These are phyloP conservation scores for Orius laevigatus DNA, from an alignment of 1,140 invertebrate genomes.

Conservation along the genomic window DNA sequence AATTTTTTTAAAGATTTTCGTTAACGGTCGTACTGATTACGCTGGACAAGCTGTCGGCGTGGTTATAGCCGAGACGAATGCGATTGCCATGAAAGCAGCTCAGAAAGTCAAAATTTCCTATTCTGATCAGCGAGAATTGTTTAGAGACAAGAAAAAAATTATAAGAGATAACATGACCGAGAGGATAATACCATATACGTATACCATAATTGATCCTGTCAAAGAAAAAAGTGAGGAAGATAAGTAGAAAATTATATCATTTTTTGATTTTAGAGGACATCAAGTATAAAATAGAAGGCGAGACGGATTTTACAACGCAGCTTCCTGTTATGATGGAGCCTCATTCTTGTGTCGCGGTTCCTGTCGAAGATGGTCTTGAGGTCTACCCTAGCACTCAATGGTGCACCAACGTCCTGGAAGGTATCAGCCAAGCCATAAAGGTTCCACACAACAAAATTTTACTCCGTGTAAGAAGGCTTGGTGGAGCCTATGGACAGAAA, in stretches of 20 bases:
- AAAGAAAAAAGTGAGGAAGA: slow-evolving; percentile 13
- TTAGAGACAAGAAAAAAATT: slow-evolving; percentile 8
- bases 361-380: slow-evolving; percentile 46
- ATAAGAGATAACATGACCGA: slow-evolving; percentile 4
- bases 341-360: slow-evolving; percentile 40
- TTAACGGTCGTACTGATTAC: slow-evolving; percentile 34
- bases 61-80: slow-evolving; percentile 42
- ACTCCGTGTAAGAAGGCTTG: slow-evolving; percentile 42
- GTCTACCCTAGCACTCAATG: slow-evolving; percentile 37
- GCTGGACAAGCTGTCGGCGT: slow-evolving; percentile 57
- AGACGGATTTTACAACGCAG: slow-evolving; percentile 32
- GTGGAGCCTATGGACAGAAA: slow-evolving; percentile 55
- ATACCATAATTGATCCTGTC: slow-evolving; percentile 12
- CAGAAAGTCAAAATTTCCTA: slow-evolving; percentile 49
- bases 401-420: slow-evolving; percentile 21
- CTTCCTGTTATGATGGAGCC: slow-evolving; percentile 53
- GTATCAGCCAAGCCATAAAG: slow-evolving; percentile 19
- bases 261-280: slow-evolving; percentile 12
- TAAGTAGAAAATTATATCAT: no score
- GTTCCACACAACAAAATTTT: slow-evolving; percentile 31
- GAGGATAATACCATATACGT: no score
- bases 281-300: slow-evolving; percentile 31
- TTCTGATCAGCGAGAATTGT: slow-evolving; percentile 6
- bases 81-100: slow-evolving; percentile 41
- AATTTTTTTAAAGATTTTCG: slow-evolving; percentile 28